Conservation (phyloP, 2,113 vertebrate genomes). For the Callospermophilus lateralis region DNA sequence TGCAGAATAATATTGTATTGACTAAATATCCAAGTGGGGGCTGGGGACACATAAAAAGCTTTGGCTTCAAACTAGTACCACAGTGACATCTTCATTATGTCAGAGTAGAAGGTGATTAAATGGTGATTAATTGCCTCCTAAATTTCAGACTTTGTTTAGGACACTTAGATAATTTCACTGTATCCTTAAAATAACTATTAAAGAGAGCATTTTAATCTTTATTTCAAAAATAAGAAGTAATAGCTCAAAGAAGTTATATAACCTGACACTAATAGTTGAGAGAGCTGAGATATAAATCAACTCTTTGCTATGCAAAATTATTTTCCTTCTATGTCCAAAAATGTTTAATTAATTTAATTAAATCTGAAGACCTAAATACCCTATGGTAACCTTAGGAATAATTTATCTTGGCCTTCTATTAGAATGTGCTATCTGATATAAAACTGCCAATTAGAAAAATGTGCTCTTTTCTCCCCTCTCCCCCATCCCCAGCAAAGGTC, state of each 20-base stretch:
- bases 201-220: background rate
- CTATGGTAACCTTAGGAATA: background rate
- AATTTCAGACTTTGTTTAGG: background rate
- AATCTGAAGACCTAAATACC: background rate
- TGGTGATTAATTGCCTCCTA: background rate
- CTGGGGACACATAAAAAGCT: background rate
- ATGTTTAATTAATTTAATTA: background rate
- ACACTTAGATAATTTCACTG: background rate
- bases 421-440: background rate
- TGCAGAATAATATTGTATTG: background rate
- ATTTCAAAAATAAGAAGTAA: conserved; percentile 38
- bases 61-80: background rate
- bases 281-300: conserved; percentile 46
- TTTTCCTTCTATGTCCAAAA: background rate
- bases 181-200: background rate
- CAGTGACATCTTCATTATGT: background rate
- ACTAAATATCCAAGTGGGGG: background rate
- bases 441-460: background rate
- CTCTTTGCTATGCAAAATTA: background rate
- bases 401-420: background rate
- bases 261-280: background rate
- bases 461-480: background rate
- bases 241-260: background rate
- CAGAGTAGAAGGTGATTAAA: background rate
- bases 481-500: background rate